These are phyloP conservation scores for Lepidostoma basale DNA, from an alignment of 1,140 invertebrate genomes.

Conservation along the genomic window DNA sequence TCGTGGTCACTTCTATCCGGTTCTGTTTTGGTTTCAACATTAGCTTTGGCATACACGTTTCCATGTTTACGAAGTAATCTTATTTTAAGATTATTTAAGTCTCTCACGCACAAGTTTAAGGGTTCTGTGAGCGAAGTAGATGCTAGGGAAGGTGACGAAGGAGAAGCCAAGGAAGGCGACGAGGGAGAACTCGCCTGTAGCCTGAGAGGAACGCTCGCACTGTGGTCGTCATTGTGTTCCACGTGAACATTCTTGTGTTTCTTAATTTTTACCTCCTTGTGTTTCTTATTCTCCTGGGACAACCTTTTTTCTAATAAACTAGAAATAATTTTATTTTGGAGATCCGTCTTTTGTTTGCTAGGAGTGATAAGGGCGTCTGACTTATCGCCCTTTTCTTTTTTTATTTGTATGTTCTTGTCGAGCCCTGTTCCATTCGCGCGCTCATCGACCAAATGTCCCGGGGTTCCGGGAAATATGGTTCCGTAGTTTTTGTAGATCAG, in stretches of 20 bases:
- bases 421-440: slow-evolving; percentile 23
- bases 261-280: slow-evolving; percentile 40
- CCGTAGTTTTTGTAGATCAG: slow-evolving; percentile 91
- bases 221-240: slow-evolving; percentile 30
- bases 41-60: slow-evolving; percentile 63
- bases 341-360: slow-evolving; percentile 62
- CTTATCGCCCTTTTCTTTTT: slow-evolving; percentile 37
- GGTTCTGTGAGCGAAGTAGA: slow-evolving; percentile 64
- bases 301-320: slow-evolving; percentile 71
- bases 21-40: slow-evolving; percentile 62
- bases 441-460: slow-evolving; percentile 58
- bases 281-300: slow-evolving; percentile 66
- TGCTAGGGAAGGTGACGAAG: slow-evolving; percentile 39
- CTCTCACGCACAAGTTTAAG: slow-evolving; percentile 82
- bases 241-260: slow-evolving; percentile 31
- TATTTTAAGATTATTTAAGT: slow-evolving; percentile 70
- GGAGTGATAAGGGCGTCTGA: slow-evolving; percentile 19
- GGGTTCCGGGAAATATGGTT: slow-evolving; percentile 77
- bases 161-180: too few relatives aligned
- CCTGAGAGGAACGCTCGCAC: slow-evolving; percentile 43
- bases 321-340: slow-evolving; percentile 73
- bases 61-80: slow-evolving; percentile 66
- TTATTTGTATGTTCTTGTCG: slow-evolving; percentile 34
- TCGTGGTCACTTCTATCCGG: slow-evolving; percentile 61
- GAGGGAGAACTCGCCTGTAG: slow-evolving; percentile 49